These are phyloP conservation scores for Musca vetustissima DNA, from an alignment of 1,140 invertebrate species.

Conservation along the genomic window DNA sequence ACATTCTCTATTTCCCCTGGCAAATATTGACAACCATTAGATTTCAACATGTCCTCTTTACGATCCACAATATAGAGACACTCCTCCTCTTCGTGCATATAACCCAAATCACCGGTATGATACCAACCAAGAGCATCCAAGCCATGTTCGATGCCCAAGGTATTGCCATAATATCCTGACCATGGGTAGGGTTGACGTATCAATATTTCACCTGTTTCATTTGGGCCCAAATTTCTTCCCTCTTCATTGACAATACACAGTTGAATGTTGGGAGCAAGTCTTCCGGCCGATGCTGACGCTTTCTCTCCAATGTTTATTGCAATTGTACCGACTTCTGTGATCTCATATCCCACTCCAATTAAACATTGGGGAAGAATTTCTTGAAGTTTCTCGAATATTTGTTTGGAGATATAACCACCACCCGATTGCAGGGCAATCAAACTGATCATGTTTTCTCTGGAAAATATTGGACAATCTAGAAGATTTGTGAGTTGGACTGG, in stretches of 20 bases:
- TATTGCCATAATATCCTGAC: slow-evolving; percentile 58
- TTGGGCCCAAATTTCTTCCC: slow-evolving; percentile 56
- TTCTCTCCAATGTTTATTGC: slow-evolving; percentile 41
- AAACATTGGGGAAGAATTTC: slow-evolving; percentile 37
- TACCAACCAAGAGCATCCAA: slow-evolving; percentile 70
- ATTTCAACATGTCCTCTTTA: slow-evolving; percentile 76
- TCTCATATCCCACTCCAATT: slow-evolving; percentile 40
- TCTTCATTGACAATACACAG: slow-evolving; percentile 74
- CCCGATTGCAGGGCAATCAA: slow-evolving; percentile 41
- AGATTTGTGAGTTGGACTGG: slow-evolving; percentile 40
- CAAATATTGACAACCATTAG: slow-evolving; percentile 46
- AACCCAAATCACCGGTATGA: slow-evolving; percentile 73
- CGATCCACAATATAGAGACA: slow-evolving; percentile 72
- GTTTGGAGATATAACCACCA: slow-evolving; percentile 39
- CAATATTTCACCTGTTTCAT: slow-evolving; percentile 55
- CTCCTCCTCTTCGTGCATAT: slow-evolving; percentile 66
- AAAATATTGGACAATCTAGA: slow-evolving; percentile 37
- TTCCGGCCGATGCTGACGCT: slow-evolving; percentile 36
- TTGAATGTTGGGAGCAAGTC: slow-evolving; percentile 44
- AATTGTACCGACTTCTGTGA: slow-evolving; percentile 43
- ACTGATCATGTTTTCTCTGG: slow-evolving; percentile 34
- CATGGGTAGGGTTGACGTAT: slow-evolving; percentile 47
- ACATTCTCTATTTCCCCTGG: slow-evolving; percentile 43
- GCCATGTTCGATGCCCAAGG: slow-evolving; percentile 61
- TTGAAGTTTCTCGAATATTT: slow-evolving; percentile 40